Percentiles rank a stretch among this genome's conserved stretches.
phyloP scores from a whole-genome alignment of 2,888 invertebrate genomes.

The Caradrina kadenii region DNA sequence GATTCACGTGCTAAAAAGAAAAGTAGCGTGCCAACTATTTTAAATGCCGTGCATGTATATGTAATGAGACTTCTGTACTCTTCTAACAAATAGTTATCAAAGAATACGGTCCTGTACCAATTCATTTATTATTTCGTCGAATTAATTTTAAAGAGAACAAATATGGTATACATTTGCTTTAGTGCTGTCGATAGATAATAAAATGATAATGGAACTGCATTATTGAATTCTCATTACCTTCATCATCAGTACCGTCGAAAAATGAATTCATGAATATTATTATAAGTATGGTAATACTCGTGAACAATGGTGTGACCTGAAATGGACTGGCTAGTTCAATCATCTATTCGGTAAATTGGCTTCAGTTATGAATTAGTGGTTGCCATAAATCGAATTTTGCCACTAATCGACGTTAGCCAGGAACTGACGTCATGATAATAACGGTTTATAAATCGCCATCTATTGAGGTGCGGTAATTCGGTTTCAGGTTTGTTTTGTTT shows the following conservation, averaged over 20 bases:
- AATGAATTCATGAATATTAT: constrained; percentile 13
- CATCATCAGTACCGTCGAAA: constrained; percentile 8
- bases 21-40: constrained; percentile 12
- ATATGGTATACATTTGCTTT: not conserved
- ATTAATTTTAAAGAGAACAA: constrained; percentile 4
- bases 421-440: constrained; percentile 49
- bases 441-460: constrained; percentile 36
- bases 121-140: not conserved
- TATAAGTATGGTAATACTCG: constrained; percentile 22
- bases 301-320: constrained; percentile 9
- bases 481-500: constrained; percentile 22
- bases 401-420: constrained; percentile 43
- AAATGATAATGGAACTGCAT: constrained; percentile 38
- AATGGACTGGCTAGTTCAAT: constrained; percentile 40
- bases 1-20: constrained; percentile 5
- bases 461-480: constrained; percentile 9
- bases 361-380: constrained; percentile 48
- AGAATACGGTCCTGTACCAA: not conserved
- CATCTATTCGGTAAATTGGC: constrained; percentile 48
- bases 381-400: constrained; percentile 55
- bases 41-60: not conserved
- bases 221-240: constrained; percentile 29
- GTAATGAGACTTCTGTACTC: not conserved
- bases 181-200: constrained; percentile 33
- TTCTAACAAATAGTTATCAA: not conserved